phyloP scores from a whole-genome alignment of 2,797 vertebrate species.

The Odontamblyopus lacepedii region DNA sequence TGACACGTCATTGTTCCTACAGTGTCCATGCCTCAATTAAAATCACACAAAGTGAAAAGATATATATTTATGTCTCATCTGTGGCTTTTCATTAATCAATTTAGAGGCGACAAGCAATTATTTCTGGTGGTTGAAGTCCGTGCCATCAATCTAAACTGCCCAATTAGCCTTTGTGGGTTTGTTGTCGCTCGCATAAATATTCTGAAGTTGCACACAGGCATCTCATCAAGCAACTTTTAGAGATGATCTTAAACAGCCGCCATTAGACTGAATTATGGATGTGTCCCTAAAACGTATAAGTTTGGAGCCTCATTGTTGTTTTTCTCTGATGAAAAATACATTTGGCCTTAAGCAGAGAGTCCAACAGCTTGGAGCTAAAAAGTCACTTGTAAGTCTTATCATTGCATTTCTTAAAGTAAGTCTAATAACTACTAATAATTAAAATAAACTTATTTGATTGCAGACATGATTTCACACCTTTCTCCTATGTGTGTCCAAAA shows the following conservation, averaged over 20 bases:
- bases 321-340: conserved; percentile 2
- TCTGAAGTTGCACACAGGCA: conserved; percentile 22
- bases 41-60: conserved; percentile 10
- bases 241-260: conserved; percentile 15
- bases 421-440: conserved; percentile 14
- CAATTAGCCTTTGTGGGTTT: conserved; percentile 49
- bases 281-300: conserved; percentile 7
- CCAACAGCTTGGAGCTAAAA: conserved; percentile 6
- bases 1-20: background rate
- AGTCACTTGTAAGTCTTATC: background rate
- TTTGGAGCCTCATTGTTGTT: conserved; percentile 2
- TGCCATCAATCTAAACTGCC: conserved; percentile 55
- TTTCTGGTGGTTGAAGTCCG: conserved; percentile 45
- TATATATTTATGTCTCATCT: conserved; percentile 27
- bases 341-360: conserved; percentile 5
- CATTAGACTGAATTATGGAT: conserved; percentile 12
- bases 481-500: conserved; percentile 27
- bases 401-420: background rate
- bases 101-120: conserved; percentile 53
- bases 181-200: conserved; percentile 29
- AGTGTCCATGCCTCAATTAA: conserved; percentile 10
- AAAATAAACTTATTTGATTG: conserved; percentile 22
- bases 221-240: conserved; percentile 41
- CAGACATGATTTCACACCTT: conserved; percentile 11
- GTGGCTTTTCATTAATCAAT: conserved; percentile 55